Base-by-base conservation (phyloP, 2,888 invertebrate genomes). In the Mactromeris polynyma region DNA sequence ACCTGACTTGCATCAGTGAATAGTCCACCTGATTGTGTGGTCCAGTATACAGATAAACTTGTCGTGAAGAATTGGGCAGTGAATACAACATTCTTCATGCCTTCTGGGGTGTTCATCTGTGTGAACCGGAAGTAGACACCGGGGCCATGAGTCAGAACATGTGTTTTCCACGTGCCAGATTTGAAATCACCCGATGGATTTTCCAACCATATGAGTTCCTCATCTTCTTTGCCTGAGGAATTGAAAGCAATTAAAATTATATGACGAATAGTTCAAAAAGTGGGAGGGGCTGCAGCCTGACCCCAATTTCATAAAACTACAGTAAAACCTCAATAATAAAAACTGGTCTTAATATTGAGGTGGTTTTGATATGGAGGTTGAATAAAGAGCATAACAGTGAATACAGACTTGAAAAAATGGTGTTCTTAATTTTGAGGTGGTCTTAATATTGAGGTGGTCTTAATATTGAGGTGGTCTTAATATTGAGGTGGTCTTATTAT, bases 41-140 rank as follows among this genome's bases (percentile, higher is more conserved):
- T 92, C 95, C 95, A 95, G 86, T 92, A 94, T n/a, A 95, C 90
- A 33, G 93, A 90, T 0, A 95, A 82, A 83, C 90, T 93, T 33
- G 92, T 88, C 17, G 93, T 93, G 90, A 95, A 96, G 90, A 93
- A 96, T 11, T 94, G 94, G 11, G 94, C 92, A 0, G 94, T 93
- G n/a, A 95, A 85, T 31, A 95, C 93, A 82, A 90, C 88, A 54
- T 94, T 93, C 38, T 89, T 89, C 11, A 79, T 36, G 2, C 93
- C 94, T 31, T 88, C 89, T 1, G 92, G 81, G 0, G 93, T 94
- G 38, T 90, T 92, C 84, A 95, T 77, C 38, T 51, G 82, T 6
- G 86, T 79, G 64, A 93, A 81, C 17, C 89, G 87, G 77, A 94
- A 92, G 90, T 93, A 94, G 11, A 92, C 90, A 77, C 94, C 95